phyloP scores from a whole-genome alignment of 2,113 vertebrate genomes.

The Acanthisitta chloris region DNA sequence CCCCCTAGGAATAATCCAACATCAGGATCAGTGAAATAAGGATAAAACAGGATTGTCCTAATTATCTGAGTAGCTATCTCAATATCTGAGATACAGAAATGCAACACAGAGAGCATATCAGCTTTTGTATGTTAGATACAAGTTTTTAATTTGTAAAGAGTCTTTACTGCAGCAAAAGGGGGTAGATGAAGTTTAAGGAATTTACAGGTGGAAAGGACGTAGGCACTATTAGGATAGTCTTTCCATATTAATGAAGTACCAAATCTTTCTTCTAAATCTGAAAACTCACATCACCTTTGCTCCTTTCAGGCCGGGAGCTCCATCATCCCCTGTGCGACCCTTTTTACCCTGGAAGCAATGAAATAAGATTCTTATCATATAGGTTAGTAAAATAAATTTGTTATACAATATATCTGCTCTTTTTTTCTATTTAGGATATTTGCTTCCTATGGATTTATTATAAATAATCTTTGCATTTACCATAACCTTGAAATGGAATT shows the following conservation, averaged over 20 bases:
- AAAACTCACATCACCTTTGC: slow-evolving; percentile 76
- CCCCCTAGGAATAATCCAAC: slow-evolving; percentile 75
- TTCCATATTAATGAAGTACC: not conserved
- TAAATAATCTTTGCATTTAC: slow-evolving; percentile 65
- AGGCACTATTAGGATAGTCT: not conserved
- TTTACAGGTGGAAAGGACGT: not conserved
- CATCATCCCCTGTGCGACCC: slow-evolving; percentile 84
- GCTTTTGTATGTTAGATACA: not conserved
- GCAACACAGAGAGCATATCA: not conserved
- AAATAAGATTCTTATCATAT: not conserved
- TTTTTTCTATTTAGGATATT: not conserved
- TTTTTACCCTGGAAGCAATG: slow-evolving; percentile 82
- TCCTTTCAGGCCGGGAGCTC: slow-evolving; percentile 81
- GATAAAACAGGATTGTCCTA: not conserved
- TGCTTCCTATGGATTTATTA: slow-evolving; percentile 13
- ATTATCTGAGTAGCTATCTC: not conserved
- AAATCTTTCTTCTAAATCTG: not conserved
- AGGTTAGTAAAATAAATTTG: not conserved
- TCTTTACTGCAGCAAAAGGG: not conserved
- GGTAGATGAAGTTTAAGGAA: not conserved
- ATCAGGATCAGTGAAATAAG: not conserved
- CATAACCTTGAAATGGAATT: slow-evolving; percentile 19
- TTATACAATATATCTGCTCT: not conserved
- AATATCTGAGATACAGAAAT: not conserved
- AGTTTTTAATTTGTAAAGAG: not conserved